Evolutionary conservation across 1,140 invertebrate genomes (phyloP), one percentile per base, ranked within the genome.

Genomic region (Chlorops oryzae): DNA sequence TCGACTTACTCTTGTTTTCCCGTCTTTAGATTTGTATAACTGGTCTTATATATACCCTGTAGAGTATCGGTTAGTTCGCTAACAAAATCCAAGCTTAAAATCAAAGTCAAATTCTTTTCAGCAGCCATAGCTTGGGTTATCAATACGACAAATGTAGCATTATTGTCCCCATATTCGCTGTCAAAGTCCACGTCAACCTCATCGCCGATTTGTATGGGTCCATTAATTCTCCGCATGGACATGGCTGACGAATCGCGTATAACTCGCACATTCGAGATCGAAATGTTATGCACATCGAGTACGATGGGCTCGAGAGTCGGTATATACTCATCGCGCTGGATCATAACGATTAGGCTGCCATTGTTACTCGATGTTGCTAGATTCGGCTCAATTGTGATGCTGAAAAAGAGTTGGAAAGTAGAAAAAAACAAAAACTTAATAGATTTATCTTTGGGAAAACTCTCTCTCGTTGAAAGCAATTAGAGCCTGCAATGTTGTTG

Each of bases 41-140:
- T 82, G 64, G 88, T 91, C 54, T 81, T 78, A 64, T 92, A 93
- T 54, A 86, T 85, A 25, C 90, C 90, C 49, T 81, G 78, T 41
- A 92, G 62, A 1, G 80, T 79, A 15, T 80, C 79, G 17, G 77
- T 76, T 15, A 91, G 60, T 50, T 77, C 75, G 1, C 85, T 86
- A 10, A 73, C 73, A 59, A 86, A 92, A 5, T 77, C 75, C 54
- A 86, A 70, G 43, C 74, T 61, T 4, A 87, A 52, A 2, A 78
- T 35, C 22, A 70, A 20, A 5, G 45, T 54, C 13, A 68, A 35
- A 7, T 54, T 38, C 1, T 28, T 5, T 12, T 69, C 58, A 6
- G 15, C 42, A 1, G 56, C 56, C 38, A 63, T 17, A 0, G 44
- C 20, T 46, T 59, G 58, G 21, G 44, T 24, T 38, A 70, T 17